Base-by-base conservation (phyloP, 2,797 vertebrate species). In the Oryzias sinensis region DNA sequence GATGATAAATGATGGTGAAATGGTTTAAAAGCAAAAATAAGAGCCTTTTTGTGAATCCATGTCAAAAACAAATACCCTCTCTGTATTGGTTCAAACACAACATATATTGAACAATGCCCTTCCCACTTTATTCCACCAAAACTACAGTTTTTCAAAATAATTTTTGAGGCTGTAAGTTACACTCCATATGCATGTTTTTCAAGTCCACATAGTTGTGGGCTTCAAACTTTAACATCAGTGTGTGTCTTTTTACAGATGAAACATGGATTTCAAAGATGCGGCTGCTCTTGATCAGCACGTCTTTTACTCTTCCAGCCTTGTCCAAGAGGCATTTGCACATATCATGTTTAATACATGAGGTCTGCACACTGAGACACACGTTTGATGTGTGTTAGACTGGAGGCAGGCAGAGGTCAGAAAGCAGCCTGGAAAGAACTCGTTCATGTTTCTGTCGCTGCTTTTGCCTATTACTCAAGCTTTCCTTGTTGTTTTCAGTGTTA, bases 281-380 rank as follows among this genome's bases (percentile, higher is more conserved):
- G 46, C 33, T 53, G 14, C 20, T 54, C 51, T 59, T 18, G 47
- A 48, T n/a, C 15, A 27, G 25, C 6, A 33, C 43, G 46, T 56
- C 18, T 56, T 55, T 48, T 48, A 59, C 49, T 24, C 46, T 49
- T 51, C 2, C 0, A 43, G 18, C 62, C 50, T 60, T 61, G 47
- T 52, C 33, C 56, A 48, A 62, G 62, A 74, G 62, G 65, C 53
- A 33, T 41, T 57, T 37, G 71, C 65, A 49, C 44, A 59, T 2
- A 20, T 45, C 62, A 81, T 88, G 72, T 72, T 81, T 86, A 79
- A 85, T 85, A 74, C 62, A 87, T 81, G 58, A 66, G 53, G 9
- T 18, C 62, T 68, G 43, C 40, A 17, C 40, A 17, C 62, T 59
- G 58, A 14, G 59, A 82, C 87, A 43, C 82, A 84, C 80, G 84